Evolutionary conservation across 2,113 vertebrate genomes (phyloP).

Genomic region (Mellivora capensis): DNA sequence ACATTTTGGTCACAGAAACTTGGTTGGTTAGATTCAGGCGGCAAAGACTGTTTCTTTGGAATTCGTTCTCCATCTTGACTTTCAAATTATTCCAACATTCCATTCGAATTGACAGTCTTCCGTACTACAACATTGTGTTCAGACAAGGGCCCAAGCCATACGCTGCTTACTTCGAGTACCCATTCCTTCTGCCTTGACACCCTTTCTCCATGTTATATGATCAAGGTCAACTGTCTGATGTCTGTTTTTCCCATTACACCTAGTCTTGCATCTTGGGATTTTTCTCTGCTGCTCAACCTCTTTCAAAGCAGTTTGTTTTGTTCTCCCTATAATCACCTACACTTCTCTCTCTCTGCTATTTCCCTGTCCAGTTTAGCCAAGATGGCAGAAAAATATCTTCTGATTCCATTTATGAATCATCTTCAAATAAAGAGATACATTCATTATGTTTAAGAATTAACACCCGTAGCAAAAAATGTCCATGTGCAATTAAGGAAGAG

Average conservation of each 20-base stretch:
- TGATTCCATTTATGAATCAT: not conserved
- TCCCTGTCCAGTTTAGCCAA: not conserved
- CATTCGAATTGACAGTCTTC: not conserved
- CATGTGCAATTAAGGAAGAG: not conserved
- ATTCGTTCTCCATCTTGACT: not conserved
- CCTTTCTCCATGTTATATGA: not conserved
- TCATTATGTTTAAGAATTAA: not conserved
- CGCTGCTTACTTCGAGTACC: accelerated
- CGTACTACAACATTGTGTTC: not conserved
- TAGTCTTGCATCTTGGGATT: not conserved
- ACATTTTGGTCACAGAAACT: not conserved
- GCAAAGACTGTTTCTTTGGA: not conserved
- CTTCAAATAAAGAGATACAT: not conserved
- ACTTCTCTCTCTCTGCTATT: not conserved
- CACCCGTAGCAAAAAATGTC: not conserved
- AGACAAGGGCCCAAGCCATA: not conserved
- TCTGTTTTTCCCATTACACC: not conserved
- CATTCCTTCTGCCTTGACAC: accelerated
- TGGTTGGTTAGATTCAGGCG: not conserved
- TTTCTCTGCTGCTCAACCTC: not conserved
- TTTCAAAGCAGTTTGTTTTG: not conserved
- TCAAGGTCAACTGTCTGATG: not conserved
- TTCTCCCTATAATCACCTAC: not conserved
- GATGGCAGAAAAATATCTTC: not conserved
- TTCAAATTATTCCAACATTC: not conserved